Base-by-base conservation (phyloP, 2,888 invertebrate genomes). In the Acleris laterana region DNA sequence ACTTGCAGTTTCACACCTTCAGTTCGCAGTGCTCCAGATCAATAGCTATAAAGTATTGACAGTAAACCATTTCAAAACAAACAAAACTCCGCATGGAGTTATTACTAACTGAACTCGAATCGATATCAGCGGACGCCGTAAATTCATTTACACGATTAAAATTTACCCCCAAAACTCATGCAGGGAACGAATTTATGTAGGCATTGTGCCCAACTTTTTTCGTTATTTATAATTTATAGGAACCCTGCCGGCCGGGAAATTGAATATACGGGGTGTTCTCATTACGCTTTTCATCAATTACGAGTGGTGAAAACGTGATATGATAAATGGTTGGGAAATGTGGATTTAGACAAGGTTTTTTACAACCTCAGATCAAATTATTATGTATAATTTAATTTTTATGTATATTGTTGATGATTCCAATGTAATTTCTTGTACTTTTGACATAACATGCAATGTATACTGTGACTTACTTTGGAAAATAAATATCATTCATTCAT, bases 141-240 rank as follows among this genome's bases (percentile, higher is more conserved):
- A 65, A 65, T 65, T 65, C 49, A 65, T 65, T 65, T 65, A 56
- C 22, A 49, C 56, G 56, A 61, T 61, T 65, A 61, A 65, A 65
- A 56, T 55, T 65, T 56, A 51, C 56, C 44, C 63, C 46, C 22
- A 51, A 65, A 65, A 65, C 61, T 65, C 65, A 61, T 65, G 51
- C 65, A 61, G 60, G 25, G n/a, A 46, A 56, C 53, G 49, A 65
- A 65, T 65, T 61, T 65, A 65, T 55, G 65, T 61, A 65, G 60
- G 55, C 46, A 51, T 60, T 60, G 64, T 56, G 28, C 53, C 46
- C 25, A 65, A 65, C 65, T 65, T 65, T 64, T 65, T 65, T 65
- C 65, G 65, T 65, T 65, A 61, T 61, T 61, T 38, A 46, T 61
- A 46, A 65, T 65, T 65, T 65, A 65, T 65, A 56, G 56, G 44